These are phyloP conservation scores for Syngnathus rostellatus DNA, from an alignment of 2,797 vertebrate species.

Conservation along the genomic window DNA sequence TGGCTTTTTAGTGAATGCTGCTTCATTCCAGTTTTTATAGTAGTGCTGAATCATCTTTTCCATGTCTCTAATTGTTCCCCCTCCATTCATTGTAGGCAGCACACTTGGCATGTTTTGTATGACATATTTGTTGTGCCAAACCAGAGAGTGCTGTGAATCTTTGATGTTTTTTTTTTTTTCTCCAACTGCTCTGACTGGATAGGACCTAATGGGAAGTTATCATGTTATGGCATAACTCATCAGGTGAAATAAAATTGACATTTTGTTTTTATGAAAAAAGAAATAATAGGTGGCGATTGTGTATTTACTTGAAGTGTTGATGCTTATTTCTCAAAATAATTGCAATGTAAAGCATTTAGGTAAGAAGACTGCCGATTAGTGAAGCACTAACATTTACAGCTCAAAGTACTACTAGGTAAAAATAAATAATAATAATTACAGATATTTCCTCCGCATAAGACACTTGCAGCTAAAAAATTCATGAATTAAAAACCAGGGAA, in stretches of 20 bases:
- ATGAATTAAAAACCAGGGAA: conserved; percentile 32
- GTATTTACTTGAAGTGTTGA: neutral
- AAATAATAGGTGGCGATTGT: neutral
- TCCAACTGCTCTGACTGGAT: neutral
- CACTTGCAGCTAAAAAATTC: conserved; percentile 23
- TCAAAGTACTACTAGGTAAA: conserved; percentile 31
- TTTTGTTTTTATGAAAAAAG: conserved; percentile 1
- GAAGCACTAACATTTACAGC: conserved; percentile 14
- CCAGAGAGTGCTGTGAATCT: conserved; percentile 17
- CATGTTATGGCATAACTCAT: neutral
- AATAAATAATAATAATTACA: neutral
- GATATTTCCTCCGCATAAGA: conserved; percentile 27
- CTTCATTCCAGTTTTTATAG: conserved; percentile 39
- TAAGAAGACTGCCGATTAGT: neutral
- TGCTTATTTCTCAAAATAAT: neutral
- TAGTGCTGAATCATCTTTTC: conserved; percentile 49
- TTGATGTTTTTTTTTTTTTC: conserved; percentile 5
- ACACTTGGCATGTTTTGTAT: conserved; percentile 50
- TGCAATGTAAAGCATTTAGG: neutral
- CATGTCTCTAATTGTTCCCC: conserved; percentile 43
- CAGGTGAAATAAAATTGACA: neutral
- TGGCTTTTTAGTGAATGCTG: conserved; percentile 32
- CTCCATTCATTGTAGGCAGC: conserved; percentile 40
- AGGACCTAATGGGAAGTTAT: conserved; percentile 6
- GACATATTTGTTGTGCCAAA: conserved; percentile 34